Percentiles rank a stretch among this genome's conserved stretches.
Conservation (phyloP, 1,140 invertebrate species). For the Penaeus vannamei region DNA sequence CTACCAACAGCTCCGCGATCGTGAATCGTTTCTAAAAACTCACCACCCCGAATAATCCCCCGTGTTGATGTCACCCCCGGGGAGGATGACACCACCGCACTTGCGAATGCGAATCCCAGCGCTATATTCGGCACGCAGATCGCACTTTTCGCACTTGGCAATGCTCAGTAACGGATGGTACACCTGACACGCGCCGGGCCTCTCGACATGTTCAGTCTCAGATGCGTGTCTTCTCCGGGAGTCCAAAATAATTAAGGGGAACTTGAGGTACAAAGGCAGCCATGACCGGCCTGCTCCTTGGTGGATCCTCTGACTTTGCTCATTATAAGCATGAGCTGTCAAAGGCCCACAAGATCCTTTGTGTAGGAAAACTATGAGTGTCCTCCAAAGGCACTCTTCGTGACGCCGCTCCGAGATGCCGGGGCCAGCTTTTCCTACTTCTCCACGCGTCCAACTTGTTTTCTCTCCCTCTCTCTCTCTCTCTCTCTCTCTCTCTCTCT, state of each 20-base stretch:
- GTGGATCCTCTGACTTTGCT: conserved; percentile 62
- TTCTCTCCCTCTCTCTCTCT: conserved; percentile 9
- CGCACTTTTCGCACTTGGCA: too few species aligned
- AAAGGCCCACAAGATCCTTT: conserved; percentile 61
- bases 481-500: background rate
- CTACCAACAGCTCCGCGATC: conserved; percentile 26
- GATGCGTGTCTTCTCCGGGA: conserved; percentile 59
- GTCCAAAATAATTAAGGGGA: conserved; percentile 59
- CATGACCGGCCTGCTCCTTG: conserved; percentile 58
- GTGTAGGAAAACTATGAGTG: conserved; percentile 56
- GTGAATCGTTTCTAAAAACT: background rate
- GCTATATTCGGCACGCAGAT: too few species aligned
- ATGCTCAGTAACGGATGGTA: background rate
- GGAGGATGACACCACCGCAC: too few species aligned
- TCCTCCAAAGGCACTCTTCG: conserved; percentile 33
- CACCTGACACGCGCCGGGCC: background rate
- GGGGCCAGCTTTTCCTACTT: background rate
- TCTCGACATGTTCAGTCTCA: conserved; percentile 36
- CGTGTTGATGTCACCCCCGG: background rate
- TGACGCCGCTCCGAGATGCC: background rate
- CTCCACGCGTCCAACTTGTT: background rate
- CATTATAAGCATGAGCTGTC: conserved; percentile 63
- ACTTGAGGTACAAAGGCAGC: conserved; percentile 62
- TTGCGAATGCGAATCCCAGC: too few species aligned
- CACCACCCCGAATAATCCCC: background rate